Conservation (phyloP, 2,113 vertebrate species). For the Elephantulus edwardii region DNA sequence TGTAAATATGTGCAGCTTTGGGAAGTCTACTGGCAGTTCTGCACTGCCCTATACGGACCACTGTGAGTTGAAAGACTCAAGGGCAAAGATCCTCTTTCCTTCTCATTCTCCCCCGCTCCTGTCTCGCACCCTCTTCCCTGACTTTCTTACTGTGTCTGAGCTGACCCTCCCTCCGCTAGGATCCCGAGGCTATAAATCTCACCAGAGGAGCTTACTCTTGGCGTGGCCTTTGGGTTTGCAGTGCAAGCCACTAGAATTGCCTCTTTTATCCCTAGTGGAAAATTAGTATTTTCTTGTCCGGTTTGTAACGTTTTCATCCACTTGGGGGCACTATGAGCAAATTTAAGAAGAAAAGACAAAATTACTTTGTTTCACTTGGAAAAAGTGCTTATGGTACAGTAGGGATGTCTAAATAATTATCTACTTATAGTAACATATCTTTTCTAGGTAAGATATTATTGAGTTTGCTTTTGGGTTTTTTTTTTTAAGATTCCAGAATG, state of each 20-base stretch:
- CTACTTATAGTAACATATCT: neutral
- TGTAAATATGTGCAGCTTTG: neutral
- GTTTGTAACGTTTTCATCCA: constrained; percentile 75
- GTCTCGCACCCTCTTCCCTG: too few relatives aligned
- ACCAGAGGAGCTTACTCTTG: too few relatives aligned
- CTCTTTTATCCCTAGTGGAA: neutral
- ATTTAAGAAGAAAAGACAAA: constrained; percentile 58
- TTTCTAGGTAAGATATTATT: neutral
- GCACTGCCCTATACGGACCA: neutral
- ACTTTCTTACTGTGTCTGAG: too few relatives aligned
- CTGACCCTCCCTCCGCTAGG: too few relatives aligned
- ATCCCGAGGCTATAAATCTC: too few relatives aligned
- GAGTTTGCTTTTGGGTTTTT: neutral
- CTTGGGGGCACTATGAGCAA: constrained; percentile 85
- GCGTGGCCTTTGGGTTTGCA: too few relatives aligned
- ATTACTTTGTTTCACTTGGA: constrained; percentile 6
- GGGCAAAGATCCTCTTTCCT: too few relatives aligned
- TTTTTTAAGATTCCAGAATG: neutral
- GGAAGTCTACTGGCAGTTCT: neutral
- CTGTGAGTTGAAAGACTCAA: neutral
- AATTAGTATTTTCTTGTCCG: neutral
- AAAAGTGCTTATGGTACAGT: too few relatives aligned
- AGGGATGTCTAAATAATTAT: constrained; percentile 18
- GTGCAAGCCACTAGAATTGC: neutral
- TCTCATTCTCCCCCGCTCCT: too few relatives aligned